Base-by-base conservation (phyloP, 2,797 vertebrate species). In the Anas bahamensis region DNA sequence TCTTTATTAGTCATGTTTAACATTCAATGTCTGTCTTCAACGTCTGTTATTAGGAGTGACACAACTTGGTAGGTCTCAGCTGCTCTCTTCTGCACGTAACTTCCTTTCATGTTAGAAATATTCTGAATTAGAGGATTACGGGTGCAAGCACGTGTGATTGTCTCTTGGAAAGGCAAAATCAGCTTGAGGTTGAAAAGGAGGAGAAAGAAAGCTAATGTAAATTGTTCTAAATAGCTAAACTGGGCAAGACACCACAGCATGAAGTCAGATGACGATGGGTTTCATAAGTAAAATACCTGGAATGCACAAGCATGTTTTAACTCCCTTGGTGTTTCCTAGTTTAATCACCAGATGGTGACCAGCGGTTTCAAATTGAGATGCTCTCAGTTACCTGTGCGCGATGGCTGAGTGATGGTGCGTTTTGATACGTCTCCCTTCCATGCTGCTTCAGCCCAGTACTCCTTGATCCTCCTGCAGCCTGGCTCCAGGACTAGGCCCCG, bases 341-440 rank as follows among this genome's bases (percentile, higher is more conserved):
- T 94, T 89, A 76, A 61, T 91, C 56, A 78, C 85, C 82, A 83
- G 80, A 77, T 86, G 80, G 80, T 96, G 85, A 79, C 80, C 77
- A 84, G 57, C 4, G 4, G 61, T 94, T 94, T 96, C 61, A 59
- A 61, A 48, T 18, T 28, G 41, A 86, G 74, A 41, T 82, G 74
- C 53, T 94, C 68, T 88, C 73, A 37, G 4, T 91, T 94, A 77
- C 83, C 71, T 77, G 22, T 76, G 18, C 0, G 0, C 61, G 70
- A 35, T 59, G 60, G 59, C 8, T 81, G 84, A 86, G 80, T 1
- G 2, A 5, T 48, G 71, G 53, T 4, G 3, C 31, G 3, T 37
- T 61, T 73, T 48, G 80, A 17, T 79, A 48, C 8, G 5, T 65
- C 74, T 92, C 64, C 69, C 44, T 88, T 86, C 93, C 29, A 3